Conservation (phyloP, 2,888 invertebrate genomes). For the Celastrina argiolus region DNA sequence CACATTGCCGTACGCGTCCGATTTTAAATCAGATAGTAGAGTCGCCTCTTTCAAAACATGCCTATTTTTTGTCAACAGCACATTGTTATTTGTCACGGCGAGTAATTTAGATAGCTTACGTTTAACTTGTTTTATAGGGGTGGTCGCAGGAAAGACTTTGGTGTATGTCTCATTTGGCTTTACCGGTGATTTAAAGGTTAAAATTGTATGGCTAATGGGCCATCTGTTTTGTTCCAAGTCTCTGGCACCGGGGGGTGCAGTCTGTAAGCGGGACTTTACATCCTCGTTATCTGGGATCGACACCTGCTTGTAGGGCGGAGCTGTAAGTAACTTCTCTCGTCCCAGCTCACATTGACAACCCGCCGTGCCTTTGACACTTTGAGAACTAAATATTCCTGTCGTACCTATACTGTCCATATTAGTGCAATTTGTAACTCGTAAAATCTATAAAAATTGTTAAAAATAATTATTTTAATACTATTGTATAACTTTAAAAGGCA, state of each 20-base stretch:
- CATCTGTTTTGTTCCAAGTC: slow-evolving; percentile 57
- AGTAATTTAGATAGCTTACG: slow-evolving; percentile 65
- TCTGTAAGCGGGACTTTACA: slow-evolving; percentile 48
- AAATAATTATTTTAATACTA: slow-evolving; percentile 32
- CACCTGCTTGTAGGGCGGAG: slow-evolving; percentile 57
- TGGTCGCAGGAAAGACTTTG: slow-evolving; percentile 67
- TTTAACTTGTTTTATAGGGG: slow-evolving; percentile 63
- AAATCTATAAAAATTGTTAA: slow-evolving; percentile 29
- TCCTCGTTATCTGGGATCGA: slow-evolving; percentile 44
- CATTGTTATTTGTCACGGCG: slow-evolving; percentile 55
- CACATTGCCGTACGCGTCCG: slow-evolving; percentile 59
- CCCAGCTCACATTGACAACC: slow-evolving; percentile 68
- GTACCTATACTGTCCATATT: slow-evolving; percentile 43
- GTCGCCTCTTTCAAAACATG: slow-evolving; percentile 62
- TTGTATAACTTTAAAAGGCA: slow-evolving; percentile 14
- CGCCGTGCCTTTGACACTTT: slow-evolving; percentile 46
- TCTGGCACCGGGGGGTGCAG: slow-evolving; percentile 61
- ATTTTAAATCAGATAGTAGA: slow-evolving; percentile 57
- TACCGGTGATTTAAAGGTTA: slow-evolving; percentile 62
- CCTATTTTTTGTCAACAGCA: slow-evolving; percentile 62
- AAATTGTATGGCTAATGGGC: slow-evolving; percentile 60
- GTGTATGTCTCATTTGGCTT: slow-evolving; percentile 59
- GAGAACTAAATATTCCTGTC: slow-evolving; percentile 49
- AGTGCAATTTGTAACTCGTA: not conserved
- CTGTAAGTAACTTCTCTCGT: slow-evolving; percentile 65